Conservation (phyloP, 2,113 vertebrate genomes). For the Ammodytes dubius region DNA sequence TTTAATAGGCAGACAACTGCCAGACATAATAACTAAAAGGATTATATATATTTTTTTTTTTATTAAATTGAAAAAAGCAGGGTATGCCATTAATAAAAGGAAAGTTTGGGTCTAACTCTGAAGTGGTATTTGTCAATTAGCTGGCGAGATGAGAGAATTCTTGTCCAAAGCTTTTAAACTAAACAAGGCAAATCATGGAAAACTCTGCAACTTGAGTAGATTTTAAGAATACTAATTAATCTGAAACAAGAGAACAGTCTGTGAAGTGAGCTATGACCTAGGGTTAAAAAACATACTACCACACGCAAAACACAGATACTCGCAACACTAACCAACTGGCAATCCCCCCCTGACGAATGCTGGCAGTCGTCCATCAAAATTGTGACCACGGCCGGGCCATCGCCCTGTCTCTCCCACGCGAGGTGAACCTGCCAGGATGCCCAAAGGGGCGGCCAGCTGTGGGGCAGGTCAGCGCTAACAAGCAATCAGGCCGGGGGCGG, state of each 20-base stretch:
- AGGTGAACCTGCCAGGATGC: conserved; percentile 70
- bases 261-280: conserved; percentile 32
- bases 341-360: conserved; percentile 55
- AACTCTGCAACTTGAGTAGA: conserved; percentile 24
- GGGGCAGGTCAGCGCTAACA: conserved; percentile 72
- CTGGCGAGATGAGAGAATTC: conserved; percentile 22
- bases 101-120: conserved; percentile 1
- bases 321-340: conserved; percentile 57
- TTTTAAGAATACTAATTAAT: conserved; percentile 32
- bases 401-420: conserved; percentile 65
- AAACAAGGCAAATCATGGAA: conserved; percentile 40
- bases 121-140: conserved; percentile 26
- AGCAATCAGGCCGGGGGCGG: conserved; percentile 66
- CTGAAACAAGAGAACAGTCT: conserved; percentile 41
- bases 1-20: conserved; percentile 48
- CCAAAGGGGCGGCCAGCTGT: conserved; percentile 71
- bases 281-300: too few species aligned
- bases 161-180: background rate
- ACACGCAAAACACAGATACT: conserved; percentile 67
- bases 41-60: too few species aligned
- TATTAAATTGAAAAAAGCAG: conserved; percentile 12
- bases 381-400: conserved; percentile 59
- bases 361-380: conserved; percentile 62
- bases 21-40: conserved; percentile 50
- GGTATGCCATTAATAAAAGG: conserved; percentile 27